A percentile compares a stretch with the other conserved stretches of the same genome.
These are phyloP conservation scores for Chelonia mydas DNA, from an alignment of 2,797 vertebrate genomes.

Conservation along the genomic window DNA sequence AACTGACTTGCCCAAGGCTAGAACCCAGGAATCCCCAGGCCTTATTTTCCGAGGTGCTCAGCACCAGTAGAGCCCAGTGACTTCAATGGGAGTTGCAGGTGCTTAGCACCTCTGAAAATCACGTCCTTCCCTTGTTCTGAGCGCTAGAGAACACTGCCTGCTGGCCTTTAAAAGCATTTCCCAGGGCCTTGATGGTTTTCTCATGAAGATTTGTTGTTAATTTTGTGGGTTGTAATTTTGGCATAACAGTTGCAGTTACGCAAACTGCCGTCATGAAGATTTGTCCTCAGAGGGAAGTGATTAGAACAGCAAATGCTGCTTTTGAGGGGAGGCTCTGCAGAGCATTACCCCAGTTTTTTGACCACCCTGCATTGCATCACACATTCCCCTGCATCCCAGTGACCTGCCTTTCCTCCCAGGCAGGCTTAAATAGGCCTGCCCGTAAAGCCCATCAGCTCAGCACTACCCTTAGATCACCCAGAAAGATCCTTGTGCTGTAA, in stretches of 20 bases:
- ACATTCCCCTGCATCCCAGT: background rate
- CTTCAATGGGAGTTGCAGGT: background rate
- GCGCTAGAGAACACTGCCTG: too few species aligned
- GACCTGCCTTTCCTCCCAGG: background rate
- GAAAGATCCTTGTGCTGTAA: background rate
- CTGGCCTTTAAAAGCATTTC: background rate
- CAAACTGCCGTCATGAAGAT: background rate
- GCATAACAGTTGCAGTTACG: background rate
- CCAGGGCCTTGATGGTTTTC: background rate
- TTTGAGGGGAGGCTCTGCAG: background rate
- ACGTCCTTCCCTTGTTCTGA: background rate
- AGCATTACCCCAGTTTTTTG: background rate
- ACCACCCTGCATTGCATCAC: background rate
- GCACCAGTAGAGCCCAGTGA: rapidly evolving
- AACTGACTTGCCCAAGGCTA: background rate
- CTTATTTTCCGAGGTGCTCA: rapidly evolving
- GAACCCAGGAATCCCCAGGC: too few species aligned
- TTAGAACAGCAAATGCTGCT: rapidly evolving
- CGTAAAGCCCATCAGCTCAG: background rate
- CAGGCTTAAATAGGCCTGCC: background rate
- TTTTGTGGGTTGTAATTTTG: background rate
- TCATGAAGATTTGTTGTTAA: background rate
- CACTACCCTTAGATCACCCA: background rate
- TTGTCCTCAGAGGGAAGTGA: background rate
- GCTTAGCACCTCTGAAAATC: background rate